Base-by-base conservation (phyloP, 1,140 invertebrate species). In the Portunus trituberculatus region DNA sequence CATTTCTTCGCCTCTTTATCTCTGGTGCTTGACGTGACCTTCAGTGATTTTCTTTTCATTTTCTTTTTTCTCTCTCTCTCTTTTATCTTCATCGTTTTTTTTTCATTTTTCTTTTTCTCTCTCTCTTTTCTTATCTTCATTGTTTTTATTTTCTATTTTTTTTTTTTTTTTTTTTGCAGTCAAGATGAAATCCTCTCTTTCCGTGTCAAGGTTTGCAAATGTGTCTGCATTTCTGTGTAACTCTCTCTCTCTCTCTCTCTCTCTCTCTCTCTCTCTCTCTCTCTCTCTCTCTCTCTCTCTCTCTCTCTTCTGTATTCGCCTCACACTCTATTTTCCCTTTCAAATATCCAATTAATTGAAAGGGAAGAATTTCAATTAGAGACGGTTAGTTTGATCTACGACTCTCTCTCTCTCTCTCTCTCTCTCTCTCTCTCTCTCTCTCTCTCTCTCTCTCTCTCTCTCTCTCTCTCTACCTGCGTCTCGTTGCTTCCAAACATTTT, bases 271-370 rank as follows among this genome's bases (percentile, higher is more conserved):
- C 86, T 88, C 32, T 25, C 45, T 76, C 67, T 76, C 67, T 76
- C 67, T 76, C 67, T 76, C 67, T 76, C 90, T 76, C 90, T 91
- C 52, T 91, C 52, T 76, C 52, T 31, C 90, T 32, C 67, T 76
- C 67, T 76, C 67, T 76, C 67, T 76, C 67, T 76, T 46, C 29
- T 31, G 86, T 39, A 45, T 39, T 45, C 48, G 76, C 59, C 67
- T 82, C 76, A 45, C 91, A 93, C 91, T 93, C 91, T 93, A 93
- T 93, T 93, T 86, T 93, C 76, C 67, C 91, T 93, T 93, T 93
- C 91, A 93, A 93, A 93, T 93, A 83, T 93, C 91, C 52, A 94
- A 89, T 88, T 76, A 89, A 88, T 88, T 67, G 84, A 89, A 89
- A 89, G 93, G 84, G 93, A 89, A 89, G 83, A 93, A 88, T 87